These are phyloP conservation scores for Columba guinea DNA, from an alignment of 2,797 vertebrate genomes.

Conservation along the genomic window DNA sequence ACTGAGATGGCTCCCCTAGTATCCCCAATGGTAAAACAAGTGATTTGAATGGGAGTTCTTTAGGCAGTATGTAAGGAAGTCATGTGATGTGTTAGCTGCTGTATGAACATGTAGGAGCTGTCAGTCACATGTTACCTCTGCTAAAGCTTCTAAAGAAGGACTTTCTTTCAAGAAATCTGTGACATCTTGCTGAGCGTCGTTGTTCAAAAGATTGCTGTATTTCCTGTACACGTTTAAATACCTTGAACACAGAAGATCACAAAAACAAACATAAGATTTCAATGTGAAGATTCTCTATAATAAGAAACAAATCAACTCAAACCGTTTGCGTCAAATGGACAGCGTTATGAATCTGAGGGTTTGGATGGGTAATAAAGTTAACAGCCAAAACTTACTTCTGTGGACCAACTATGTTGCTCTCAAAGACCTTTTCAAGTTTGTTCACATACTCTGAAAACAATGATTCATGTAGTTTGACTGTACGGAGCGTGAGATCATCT, in stretches of 20 bases:
- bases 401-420: constrained; percentile 86
- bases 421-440: constrained; percentile 81
- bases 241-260: constrained; percentile 73
- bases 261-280: neutral
- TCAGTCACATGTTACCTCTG: constrained; percentile 72
- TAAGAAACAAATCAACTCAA: neutral
- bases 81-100: neutral
- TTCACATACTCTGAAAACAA: constrained; percentile 81
- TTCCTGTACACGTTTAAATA: constrained; percentile 88
- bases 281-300: neutral
- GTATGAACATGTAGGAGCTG: neutral
- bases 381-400: constrained; percentile 79
- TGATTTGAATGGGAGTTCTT: neutral
- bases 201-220: constrained; percentile 84
- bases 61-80: neutral
- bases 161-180: constrained; percentile 81
- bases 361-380: neutral
- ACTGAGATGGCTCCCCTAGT: neutral
- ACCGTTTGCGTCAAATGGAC: neutral
- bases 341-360: neutral
- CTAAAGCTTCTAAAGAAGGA: constrained; percentile 83
- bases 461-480: constrained; percentile 80
- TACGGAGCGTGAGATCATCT: constrained; percentile 74
- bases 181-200: constrained; percentile 77
- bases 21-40: neutral